These are phyloP conservation scores for Gisinianus flammeolus DNA, from an alignment of 2,888 invertebrate species.

Conservation along the genomic window DNA sequence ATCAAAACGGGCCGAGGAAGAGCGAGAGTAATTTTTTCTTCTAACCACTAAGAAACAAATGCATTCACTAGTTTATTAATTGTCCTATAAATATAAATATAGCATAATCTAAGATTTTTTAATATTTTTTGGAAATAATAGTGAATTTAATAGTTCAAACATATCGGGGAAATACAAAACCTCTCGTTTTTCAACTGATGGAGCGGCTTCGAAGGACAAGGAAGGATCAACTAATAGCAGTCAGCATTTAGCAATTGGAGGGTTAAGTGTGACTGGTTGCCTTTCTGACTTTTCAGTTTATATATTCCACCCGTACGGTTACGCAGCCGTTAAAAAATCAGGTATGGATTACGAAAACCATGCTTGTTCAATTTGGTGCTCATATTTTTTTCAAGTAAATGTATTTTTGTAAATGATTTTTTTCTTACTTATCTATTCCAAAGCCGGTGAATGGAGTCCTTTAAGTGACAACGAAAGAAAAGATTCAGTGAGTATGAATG, in stretches of 20 bases:
- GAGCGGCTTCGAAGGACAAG: constrained; percentile 58
- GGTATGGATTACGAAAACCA: constrained; percentile 62
- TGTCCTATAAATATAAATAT: not conserved
- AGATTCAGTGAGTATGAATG: constrained; percentile 93
- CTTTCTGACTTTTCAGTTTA: constrained; percentile 96
- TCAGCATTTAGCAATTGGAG: constrained; percentile 75
- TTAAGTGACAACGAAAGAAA: constrained; percentile 87
- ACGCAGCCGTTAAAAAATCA: constrained; percentile 86
- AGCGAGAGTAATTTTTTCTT: constrained; percentile 60
- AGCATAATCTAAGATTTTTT: not conserved
- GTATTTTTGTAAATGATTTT: not conserved
- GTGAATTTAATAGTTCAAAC: constrained; percentile 64
- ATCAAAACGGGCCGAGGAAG: constrained; percentile 83
- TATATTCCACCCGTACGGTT: constrained; percentile 98
- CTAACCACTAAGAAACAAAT: not conserved
- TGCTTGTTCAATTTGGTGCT: too few species aligned
- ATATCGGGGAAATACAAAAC: constrained; percentile 27
- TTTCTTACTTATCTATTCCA: not conserved
- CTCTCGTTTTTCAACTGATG: constrained; percentile 44
- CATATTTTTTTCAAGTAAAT: not conserved
- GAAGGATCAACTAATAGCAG: constrained; percentile 29
- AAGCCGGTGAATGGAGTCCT: constrained; percentile 83
- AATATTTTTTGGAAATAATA: constrained; percentile 58
- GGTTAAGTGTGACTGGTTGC: constrained; percentile 92
- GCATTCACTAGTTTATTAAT: not conserved